phyloP scores from a whole-genome alignment of 2,888 invertebrate species.

The Watsonalla binaria region DNA sequence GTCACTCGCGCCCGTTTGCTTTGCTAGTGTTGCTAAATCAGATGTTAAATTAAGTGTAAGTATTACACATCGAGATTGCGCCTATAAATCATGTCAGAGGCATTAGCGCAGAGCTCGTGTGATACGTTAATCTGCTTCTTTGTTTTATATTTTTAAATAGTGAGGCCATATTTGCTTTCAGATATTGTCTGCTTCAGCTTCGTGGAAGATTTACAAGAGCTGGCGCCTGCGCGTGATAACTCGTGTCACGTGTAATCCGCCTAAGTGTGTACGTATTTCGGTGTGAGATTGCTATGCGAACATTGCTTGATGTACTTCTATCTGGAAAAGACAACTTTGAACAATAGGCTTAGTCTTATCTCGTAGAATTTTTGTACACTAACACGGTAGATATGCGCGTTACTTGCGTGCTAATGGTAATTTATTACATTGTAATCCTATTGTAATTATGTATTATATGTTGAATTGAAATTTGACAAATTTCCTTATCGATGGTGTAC shows the following conservation, averaged over 20 bases:
- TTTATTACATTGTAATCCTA: slow-evolving; percentile 33
- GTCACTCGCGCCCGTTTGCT: slow-evolving; percentile 51
- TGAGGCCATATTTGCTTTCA: slow-evolving; percentile 75
- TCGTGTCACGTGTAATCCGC: slow-evolving; percentile 72
- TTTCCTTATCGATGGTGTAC: slow-evolving; percentile 26
- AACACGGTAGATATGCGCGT: slow-evolving; percentile 37
- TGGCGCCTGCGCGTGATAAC: slow-evolving; percentile 71
- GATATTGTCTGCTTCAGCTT: slow-evolving; percentile 69
- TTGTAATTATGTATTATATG: slow-evolving; percentile 30
- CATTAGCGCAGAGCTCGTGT: slow-evolving; percentile 58
- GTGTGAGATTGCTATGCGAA: slow-evolving; percentile 74
- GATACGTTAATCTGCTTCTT: slow-evolving; percentile 76
- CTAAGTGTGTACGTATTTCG: slow-evolving; percentile 73
- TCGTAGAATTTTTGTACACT: slow-evolving; percentile 47
- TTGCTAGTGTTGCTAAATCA: slow-evolving; percentile 67
- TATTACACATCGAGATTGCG: slow-evolving; percentile 60
- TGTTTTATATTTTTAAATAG: slow-evolving; percentile 77
- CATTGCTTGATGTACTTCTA: slow-evolving; percentile 50
- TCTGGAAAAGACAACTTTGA: slow-evolving; percentile 59
- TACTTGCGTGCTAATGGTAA: slow-evolving; percentile 36
- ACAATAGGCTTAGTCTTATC: slow-evolving; percentile 71
- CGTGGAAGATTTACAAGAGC: slow-evolving; percentile 71
- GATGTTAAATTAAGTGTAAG: slow-evolving; percentile 62
- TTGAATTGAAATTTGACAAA: slow-evolving; percentile 27
- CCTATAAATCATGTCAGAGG: slow-evolving; percentile 71